Percentiles rank a stretch among this genome's conserved stretches.
phyloP scores from a whole-genome alignment of 92 coral and sea anemone species.

The Porites divaricata region DNA sequence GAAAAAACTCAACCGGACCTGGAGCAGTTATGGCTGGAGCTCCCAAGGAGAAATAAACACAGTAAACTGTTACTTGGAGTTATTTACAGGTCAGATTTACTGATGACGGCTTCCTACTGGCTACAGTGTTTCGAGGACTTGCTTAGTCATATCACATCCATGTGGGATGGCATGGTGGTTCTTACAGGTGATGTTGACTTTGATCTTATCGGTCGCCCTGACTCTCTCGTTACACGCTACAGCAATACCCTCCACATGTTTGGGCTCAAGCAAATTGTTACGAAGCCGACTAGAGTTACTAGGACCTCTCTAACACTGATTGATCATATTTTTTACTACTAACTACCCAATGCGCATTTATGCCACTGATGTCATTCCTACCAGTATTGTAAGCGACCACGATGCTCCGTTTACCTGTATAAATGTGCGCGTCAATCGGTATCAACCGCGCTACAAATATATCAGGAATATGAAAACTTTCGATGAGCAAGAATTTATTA shows the following conservation, averaged over 20 bases:
- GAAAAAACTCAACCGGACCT: slow-evolving; percentile 9
- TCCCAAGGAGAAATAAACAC: background rate
- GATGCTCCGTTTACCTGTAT: slow-evolving; percentile 41
- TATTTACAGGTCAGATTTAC: background rate
- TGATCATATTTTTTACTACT: slow-evolving; percentile 7
- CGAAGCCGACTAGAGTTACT: slow-evolving; percentile 31
- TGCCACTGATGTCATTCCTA: background rate
- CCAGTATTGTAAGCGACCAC: no score
- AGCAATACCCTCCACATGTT: background rate
- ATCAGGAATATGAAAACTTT: no score
- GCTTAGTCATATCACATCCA: no score
- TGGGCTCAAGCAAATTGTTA: background rate
- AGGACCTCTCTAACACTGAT: background rate
- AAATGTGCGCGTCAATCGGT: slow-evolving; percentile 14
- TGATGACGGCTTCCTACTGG: background rate
- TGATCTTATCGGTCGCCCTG: background rate
- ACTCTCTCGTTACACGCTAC: background rate
- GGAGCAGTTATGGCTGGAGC: background rate
- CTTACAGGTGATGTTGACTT: background rate
- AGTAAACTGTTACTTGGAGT: slow-evolving; percentile 7
- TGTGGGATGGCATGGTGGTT: background rate
- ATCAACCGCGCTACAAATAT: no score
- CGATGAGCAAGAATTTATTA: slow-evolving; percentile 10
- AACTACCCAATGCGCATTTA: slow-evolving; percentile 1
- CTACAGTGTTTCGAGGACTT: background rate